Percentiles rank a stretch among this genome's conserved stretches.
phyloP scores from a whole-genome alignment of 1,140 invertebrate genomes.

The Penaeus indicus region DNA sequence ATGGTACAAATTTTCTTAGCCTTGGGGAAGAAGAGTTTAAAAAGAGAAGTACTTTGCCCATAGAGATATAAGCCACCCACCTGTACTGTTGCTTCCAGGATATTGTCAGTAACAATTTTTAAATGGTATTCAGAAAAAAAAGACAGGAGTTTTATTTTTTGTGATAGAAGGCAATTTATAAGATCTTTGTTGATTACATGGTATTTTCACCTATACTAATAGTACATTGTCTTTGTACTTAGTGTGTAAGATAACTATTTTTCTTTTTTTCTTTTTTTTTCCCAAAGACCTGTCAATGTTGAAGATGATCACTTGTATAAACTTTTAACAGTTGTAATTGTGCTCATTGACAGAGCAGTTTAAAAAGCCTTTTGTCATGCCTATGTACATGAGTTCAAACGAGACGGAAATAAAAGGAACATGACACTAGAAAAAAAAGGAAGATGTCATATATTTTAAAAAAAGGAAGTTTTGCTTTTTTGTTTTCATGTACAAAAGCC shows the following conservation, averaged over 20 bases:
- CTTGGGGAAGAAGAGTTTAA: conserved; percentile 24
- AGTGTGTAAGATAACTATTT: not conserved
- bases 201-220: conserved; percentile 6
- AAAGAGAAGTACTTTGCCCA: not conserved
- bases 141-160: conserved; percentile 34
- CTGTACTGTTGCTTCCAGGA: conserved; percentile 33
- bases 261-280: not conserved
- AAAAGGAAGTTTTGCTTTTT: no score
- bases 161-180: conserved; percentile 16
- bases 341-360: no score
- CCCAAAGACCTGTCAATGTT: no score
- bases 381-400: no score
- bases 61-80: not conserved
- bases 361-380: no score
- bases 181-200: conserved; percentile 18
- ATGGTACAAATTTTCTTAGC: conserved; percentile 46
- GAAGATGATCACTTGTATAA: no score
- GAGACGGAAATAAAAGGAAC: no score
- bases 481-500: no score
- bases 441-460: no score
- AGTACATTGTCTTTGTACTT: conserved; percentile 2
- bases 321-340: no score
- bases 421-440: no score
- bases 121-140: conserved; percentile 7
- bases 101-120: not conserved